phyloP scores from a whole-genome alignment of 2,113 vertebrate species.

The Piaya cayana region DNA sequence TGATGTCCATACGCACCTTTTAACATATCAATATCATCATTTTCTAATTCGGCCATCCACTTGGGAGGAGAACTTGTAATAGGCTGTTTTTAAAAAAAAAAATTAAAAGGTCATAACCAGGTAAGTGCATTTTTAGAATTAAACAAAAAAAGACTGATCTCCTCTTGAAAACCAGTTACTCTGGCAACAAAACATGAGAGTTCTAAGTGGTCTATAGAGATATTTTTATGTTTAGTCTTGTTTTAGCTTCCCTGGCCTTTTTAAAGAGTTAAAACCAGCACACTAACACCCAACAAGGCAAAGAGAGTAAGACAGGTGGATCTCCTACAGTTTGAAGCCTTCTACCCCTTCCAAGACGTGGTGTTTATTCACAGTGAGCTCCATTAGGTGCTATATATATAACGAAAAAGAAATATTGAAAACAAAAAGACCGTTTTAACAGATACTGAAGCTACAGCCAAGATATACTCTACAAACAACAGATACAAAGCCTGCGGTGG shows the following conservation, averaged over 20 bases:
- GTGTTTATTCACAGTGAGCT: not conserved
- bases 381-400: rapidly evolving
- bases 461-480: rapidly evolving
- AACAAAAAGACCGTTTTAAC: rapidly evolving
- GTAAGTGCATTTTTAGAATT: not conserved
- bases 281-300: not conserved
- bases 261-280: not conserved
- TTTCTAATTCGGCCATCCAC: constrained; percentile 98
- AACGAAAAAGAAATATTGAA: rapidly evolving
- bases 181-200: not conserved
- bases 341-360: not conserved
- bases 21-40: constrained; percentile 97
- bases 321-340: not conserved
- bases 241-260: not conserved
- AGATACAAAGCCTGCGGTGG: rapidly evolving
- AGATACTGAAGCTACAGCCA: rapidly evolving
- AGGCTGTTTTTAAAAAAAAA: constrained; percentile 79
- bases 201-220: not conserved
- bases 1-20: constrained; percentile 81
- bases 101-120: not conserved
- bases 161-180: not conserved
- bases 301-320: rapidly evolving
- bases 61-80: constrained; percentile 95
- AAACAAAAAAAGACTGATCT: not conserved
- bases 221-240: not conserved